A percentile compares a stretch with the other conserved stretches of the same genome.
These are phyloP conservation scores for Glaucomys volans DNA, from an alignment of 2,113 vertebrate genomes.

Conservation along the genomic window DNA sequence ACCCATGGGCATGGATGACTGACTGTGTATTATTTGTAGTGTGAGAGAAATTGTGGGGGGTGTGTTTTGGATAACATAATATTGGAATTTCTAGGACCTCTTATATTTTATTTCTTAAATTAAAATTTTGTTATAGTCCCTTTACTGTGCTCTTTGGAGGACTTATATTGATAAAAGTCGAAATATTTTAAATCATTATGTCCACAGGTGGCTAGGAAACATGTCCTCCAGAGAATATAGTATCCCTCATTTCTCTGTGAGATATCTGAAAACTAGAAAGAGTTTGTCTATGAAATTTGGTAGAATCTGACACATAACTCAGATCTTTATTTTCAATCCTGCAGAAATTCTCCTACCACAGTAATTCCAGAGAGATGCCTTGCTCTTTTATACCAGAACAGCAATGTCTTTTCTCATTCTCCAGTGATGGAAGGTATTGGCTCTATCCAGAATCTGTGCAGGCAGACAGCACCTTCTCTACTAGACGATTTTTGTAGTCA, in stretches of 20 bases:
- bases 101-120: background rate
- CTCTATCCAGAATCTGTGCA: background rate
- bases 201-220: background rate
- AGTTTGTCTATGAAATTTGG: background rate
- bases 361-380: background rate
- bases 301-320: background rate
- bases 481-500: background rate
- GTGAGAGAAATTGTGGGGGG: background rate
- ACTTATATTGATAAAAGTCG: background rate
- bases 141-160: background rate
- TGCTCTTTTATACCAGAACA: background rate
- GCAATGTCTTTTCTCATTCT: background rate
- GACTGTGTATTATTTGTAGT: background rate
- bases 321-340: background rate
- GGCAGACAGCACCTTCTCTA: accelerated
- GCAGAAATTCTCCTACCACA: background rate
- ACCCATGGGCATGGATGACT: accelerated
- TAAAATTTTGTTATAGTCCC: background rate
- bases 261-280: background rate
- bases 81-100: background rate
- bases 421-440: background rate
- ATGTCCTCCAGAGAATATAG: background rate
- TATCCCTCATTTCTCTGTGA: background rate
- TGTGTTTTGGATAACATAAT: background rate
- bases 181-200: background rate